Base-by-base conservation (phyloP, 1,140 invertebrate genomes). In the Drosophila kikkawai region DNA sequence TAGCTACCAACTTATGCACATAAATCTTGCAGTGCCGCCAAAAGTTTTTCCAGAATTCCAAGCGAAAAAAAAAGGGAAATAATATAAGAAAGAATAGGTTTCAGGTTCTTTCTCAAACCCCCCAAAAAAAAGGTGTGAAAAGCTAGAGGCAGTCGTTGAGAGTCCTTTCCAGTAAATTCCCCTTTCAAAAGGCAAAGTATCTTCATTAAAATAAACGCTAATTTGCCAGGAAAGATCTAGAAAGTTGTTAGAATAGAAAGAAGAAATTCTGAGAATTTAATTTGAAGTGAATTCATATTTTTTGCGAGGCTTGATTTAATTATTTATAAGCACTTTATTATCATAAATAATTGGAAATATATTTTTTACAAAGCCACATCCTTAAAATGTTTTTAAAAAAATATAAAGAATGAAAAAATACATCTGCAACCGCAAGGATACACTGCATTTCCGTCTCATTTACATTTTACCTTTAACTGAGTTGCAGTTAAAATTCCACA, bases 1-100 rank as follows among this genome's bases (percentile, higher is more conserved):
- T 77, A 77, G 75, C 75, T 53, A 69, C 74, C 74, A 77, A 77
- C 75, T 77, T 77, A 77, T 77, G 75, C 75, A 77, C 75, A 77
- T 77, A 77, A 77, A 78, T 77, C 75, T 78, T 77, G 74, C 56
- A 76, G 39, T 58, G 48, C 65, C 71, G 74, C 50, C 69, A 59
- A 73, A 73, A 73, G 36, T 76, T 76, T 76, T 53, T 39, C 32
- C 41, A 45, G 55, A 67, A 76, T 76, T 53, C 51, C 39, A 37
- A 37, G 47, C 57, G 32, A 51, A 39, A 73, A 29, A 29, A 48
- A 15, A 47, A 26, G 7, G 32, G 11, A 39, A 39, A 39, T 15
- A 13, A 15, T 19, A 39, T 41, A 58, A n/a, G 22, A 47, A 37
- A 36, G 37, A 70, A 51, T 69, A 19, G 44, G 51, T 55, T 55